Base-by-base conservation (phyloP, 2,888 invertebrate species). In the Quadroppia sp. region DNA sequence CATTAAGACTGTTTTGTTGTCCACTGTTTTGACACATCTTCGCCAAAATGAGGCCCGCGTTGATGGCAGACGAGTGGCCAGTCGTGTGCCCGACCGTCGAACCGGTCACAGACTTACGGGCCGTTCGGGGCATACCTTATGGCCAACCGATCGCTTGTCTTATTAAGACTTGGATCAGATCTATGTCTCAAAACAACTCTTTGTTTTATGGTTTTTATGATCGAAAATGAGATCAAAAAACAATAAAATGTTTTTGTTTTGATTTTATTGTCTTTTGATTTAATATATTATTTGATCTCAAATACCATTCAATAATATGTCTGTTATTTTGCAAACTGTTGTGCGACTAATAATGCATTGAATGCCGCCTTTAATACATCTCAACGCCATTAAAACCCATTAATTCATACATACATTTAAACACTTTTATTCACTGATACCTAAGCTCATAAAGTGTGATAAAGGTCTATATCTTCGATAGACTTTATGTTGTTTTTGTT, bases 321-420 rank as follows among this genome's bases (percentile, higher is more conserved):
- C 25, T 28, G 59, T n/a, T n/a, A n/a, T n/a, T 59, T 25, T 59
- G 23, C 17, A 15, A 30, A 59, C n/a, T 59, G 59, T 59, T 59
- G 59, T 59, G 59, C 59, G 28, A 23, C 28, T 59, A 59, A 59
- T 59, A 59, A 59, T 59, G 30, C 28, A 28, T 25, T 30, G 59
- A 59, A 59, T 59, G 59, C 59, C 59, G 59, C 59, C 59, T 59
- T 59, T 48, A 48, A 48, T 48, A 20, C 48, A n/a, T 48, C 48
- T n/a, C 9, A 2, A 2, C 2, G 6, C 1, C 20, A 48, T n/a
- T n/a, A n/a, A 48, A 48, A 48, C 48, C n/a, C 4, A 1, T 48
- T n/a, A 48, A n/a, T 20, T 48, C 48, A 48, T 48, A 40, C n/a
- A n/a, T n/a, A n/a, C n/a, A n/a, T n/a, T n/a, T n/a, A n/a, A n/a